Conservation (phyloP, 2,888 invertebrate species). For the Drosophila mimica region DNA sequence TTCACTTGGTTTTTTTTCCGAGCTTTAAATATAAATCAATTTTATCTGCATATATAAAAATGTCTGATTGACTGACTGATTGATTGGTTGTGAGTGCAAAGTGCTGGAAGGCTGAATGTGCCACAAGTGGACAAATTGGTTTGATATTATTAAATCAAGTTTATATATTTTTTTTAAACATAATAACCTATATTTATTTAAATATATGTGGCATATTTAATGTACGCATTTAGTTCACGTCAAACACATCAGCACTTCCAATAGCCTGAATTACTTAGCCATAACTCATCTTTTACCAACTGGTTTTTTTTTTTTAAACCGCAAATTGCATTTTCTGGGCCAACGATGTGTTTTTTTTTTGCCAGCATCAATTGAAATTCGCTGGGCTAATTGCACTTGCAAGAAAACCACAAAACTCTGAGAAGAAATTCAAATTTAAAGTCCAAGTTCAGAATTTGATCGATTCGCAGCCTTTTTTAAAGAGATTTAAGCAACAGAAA, state of each 20-base stretch:
- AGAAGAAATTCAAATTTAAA: constrained; percentile 56
- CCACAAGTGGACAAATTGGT: not conserved
- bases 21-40: not conserved
- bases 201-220: not conserved
- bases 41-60: not conserved
- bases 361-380: not conserved
- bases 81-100: not conserved
- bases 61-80: not conserved
- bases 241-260: not conserved
- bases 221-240: not conserved
- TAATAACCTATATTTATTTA: not conserved
- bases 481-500: constrained; percentile 29
- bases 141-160: not conserved
- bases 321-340: constrained; percentile 8
- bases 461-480: constrained; percentile 5
- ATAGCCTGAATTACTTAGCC: not conserved
- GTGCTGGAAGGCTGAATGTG: not conserved
- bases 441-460: constrained; percentile 6
- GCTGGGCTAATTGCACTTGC: constrained; percentile 34
- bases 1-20: not conserved
- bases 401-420: constrained; percentile 26
- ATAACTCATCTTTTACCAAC: not conserved
- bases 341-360: not conserved
- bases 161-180: not conserved
- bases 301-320: not conserved